phyloP scores from a whole-genome alignment of 2,797 vertebrate species.

The Cuculus canorus region DNA sequence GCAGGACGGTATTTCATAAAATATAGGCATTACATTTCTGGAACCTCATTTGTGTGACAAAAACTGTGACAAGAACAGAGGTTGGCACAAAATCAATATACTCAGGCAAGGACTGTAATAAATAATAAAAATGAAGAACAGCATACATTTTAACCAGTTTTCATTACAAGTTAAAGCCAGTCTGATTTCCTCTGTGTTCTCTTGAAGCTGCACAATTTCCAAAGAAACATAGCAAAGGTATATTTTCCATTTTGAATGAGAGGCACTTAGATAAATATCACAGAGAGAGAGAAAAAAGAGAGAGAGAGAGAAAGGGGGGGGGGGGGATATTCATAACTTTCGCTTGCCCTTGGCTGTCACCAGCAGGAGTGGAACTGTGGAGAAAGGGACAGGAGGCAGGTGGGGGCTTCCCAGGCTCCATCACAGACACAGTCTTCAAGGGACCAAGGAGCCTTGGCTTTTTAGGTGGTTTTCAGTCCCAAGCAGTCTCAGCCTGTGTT shows the following conservation, averaged over 20 bases:
- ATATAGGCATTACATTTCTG: constrained; percentile 65
- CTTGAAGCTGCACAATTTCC: constrained; percentile 40
- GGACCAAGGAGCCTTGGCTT: rapidly evolving
- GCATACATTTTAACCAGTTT: constrained; percentile 64
- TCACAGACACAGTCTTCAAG: rapidly evolving
- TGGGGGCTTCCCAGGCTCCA: neutral
- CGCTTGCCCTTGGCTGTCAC: neutral
- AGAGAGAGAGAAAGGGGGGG: neutral
- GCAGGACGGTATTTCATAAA: constrained; percentile 60
- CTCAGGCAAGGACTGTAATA: constrained; percentile 51
- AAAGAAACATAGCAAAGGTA: constrained; percentile 24
- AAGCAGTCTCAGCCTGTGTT: neutral
- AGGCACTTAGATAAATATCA: constrained; percentile 14
- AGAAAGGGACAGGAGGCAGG: neutral
- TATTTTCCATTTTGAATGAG: constrained; percentile 39
- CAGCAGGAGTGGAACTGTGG: neutral
- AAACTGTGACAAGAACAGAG: constrained; percentile 72
- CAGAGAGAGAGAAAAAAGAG: neutral
- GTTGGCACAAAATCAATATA: constrained; percentile 76
- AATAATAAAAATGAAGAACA: constrained; percentile 73
- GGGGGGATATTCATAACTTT: neutral
- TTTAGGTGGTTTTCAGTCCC: neutral
- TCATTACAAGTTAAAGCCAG: constrained; percentile 55
- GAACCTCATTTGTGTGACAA: constrained; percentile 72
- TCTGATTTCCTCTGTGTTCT: constrained; percentile 59